Evolutionary conservation across 1,140 invertebrate genomes (phyloP), one percentile per base, ranked within the genome.

Genomic region (Battus philenor): DNA sequence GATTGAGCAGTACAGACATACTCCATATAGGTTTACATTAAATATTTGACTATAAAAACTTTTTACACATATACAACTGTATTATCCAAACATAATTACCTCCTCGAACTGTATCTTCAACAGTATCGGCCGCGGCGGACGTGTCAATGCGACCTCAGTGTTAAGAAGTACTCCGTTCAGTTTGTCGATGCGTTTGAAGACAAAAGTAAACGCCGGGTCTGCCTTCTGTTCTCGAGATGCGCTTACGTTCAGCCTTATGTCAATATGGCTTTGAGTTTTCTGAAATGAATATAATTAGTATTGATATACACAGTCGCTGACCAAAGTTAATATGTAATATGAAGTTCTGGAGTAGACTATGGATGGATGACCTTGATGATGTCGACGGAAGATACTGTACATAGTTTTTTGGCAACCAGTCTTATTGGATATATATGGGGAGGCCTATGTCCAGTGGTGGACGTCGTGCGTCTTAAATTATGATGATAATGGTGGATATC

Each of bases 211-310:
- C 0, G 73, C 51, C 0, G 79, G 76, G 7, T 86, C 74, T 1
- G 38, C 13, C 18, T 68, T 68, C 4, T 32, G 43, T 2, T 66
- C 62, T 22, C 69, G 61, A 0, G 80, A 76, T 1, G 71, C 45
- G 33, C 80, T 85, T 7, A 86, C 63, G 41, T 87, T 87, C 34
- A 80, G 73, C 2, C 63, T 71, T 6, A 83, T 59, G 31, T 86
- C 85, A 3, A 75, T 15, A 47, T 87, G 85, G 29, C 32, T 69
- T 68, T 74, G 77, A 12, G 75, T 82, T 68, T 67, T 73, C 85
- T 90, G 39, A 32, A 58, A 59, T 44, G 4, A 2, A 34, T 15
- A 31, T 8, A 36, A 9, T 6, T 36, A 13, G 10, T 22, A 26
- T 1, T 20, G 30, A 15, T 4, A 30, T 16, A 8, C 8, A 22